These are phyloP conservation scores for Crocodylus rhombifer DNA, from an alignment of 2,797 vertebrate species.

Conservation along the genomic window DNA sequence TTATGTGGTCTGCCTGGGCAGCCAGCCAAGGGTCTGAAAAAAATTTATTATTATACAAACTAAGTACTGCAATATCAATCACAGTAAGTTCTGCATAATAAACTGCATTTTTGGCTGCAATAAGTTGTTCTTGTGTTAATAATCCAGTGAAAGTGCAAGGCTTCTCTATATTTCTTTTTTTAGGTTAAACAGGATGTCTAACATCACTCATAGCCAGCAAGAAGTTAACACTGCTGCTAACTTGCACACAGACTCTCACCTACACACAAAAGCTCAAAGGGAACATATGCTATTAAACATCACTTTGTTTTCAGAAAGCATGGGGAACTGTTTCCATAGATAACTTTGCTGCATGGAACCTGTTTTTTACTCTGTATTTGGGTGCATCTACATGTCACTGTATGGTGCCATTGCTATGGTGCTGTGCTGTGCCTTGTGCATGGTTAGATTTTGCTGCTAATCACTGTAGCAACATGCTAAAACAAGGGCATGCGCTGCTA, in stretches of 20 bases:
- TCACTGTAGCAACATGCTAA: too few species aligned
- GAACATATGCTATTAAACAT: background rate
- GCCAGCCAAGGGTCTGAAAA: constrained; percentile 27
- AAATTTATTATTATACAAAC: constrained; percentile 24
- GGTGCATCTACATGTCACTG: too few species aligned
- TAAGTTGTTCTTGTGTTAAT: background rate
- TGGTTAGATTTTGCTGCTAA: too few species aligned
- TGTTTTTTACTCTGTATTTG: background rate
- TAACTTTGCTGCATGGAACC: background rate
- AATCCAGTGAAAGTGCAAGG: background rate
- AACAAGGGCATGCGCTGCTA: too few species aligned
- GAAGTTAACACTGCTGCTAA: background rate
- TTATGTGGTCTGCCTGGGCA: constrained; percentile 10
- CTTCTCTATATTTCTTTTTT: background rate
- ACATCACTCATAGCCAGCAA: accelerated
- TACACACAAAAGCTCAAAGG: too few species aligned
- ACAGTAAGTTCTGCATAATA: background rate
- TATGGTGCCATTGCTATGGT: too few species aligned
- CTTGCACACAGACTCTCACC: too few species aligned
- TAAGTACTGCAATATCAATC: constrained; percentile 62
- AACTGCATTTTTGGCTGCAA: constrained; percentile 18
- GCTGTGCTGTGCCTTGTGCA: too few species aligned
- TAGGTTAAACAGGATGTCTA: constrained; percentile 8
- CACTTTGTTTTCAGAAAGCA: constrained; percentile 17
- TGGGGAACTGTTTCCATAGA: background rate